These are phyloP conservation scores for Xanthostigma xanthostigma DNA, from an alignment of 2,888 invertebrate species.

Conservation along the genomic window DNA sequence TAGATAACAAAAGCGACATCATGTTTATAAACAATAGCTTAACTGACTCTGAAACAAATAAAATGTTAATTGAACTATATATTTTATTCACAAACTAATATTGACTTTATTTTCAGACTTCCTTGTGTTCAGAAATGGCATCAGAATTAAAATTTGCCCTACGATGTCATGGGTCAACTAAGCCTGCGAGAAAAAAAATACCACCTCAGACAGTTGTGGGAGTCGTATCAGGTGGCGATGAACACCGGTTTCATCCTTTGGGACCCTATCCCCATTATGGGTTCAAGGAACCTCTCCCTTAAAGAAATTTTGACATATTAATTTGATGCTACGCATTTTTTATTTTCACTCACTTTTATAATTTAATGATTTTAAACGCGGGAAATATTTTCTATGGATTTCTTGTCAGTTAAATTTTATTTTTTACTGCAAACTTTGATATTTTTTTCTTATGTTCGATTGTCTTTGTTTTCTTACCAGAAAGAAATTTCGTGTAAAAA, in stretches of 20 bases:
- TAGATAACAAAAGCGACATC: too few species aligned
- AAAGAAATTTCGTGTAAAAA: too few species aligned
- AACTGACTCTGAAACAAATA: too few species aligned
- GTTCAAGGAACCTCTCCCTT: conserved; percentile 33
- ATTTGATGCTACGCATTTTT: not conserved
- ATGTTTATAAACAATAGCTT: too few species aligned
- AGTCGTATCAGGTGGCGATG: conserved; percentile 19
- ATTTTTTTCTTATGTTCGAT: too few species aligned
- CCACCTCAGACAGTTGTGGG: conserved; percentile 16
- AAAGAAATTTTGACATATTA: conserved; percentile 10
- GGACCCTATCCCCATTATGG: conserved; percentile 50
- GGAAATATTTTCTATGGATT: too few species aligned
- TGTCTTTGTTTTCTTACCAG: too few species aligned
- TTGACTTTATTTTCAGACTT: conserved; percentile 35
- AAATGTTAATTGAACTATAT: too few species aligned
- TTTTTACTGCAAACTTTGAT: too few species aligned
- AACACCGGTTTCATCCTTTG: conserved; percentile 28
- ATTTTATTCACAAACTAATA: not conserved
- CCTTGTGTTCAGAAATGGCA: conserved; percentile 58
- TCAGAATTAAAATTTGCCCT: conserved; percentile 54
- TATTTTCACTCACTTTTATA: too few species aligned
- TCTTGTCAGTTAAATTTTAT: too few species aligned
- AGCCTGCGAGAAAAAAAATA: conserved; percentile 28
- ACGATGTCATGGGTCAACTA: conserved; percentile 45
- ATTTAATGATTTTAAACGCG: too few species aligned